These are phyloP conservation scores for Morpho achilles DNA, from an alignment of 2,888 invertebrate genomes.

Conservation along the genomic window DNA sequence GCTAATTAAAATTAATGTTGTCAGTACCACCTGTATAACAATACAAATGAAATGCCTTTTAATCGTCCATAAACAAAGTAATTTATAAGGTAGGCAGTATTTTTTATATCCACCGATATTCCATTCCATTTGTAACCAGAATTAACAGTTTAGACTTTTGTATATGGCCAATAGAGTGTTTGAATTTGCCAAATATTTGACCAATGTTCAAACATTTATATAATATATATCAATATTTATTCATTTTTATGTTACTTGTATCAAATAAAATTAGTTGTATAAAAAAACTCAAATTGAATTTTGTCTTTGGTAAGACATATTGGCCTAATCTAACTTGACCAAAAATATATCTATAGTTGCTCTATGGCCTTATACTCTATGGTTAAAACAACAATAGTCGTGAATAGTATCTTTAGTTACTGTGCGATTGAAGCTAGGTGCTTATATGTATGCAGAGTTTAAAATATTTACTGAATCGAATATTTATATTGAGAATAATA, in stretches of 20 bases:
- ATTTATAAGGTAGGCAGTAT: conserved; percentile 36
- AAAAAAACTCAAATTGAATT: too few relatives aligned
- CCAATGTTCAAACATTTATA: too few relatives aligned
- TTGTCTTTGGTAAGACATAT: too few relatives aligned
- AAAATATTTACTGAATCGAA: conserved; percentile 26
- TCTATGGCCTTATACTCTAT: conserved; percentile 6
- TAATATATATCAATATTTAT: too few relatives aligned
- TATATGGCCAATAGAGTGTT: not conserved
- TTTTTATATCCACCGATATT: conserved; percentile 51
- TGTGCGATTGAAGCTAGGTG: conserved; percentile 42
- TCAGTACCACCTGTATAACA: not conserved
- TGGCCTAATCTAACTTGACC: not conserved
- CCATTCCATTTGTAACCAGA: conserved; percentile 40
- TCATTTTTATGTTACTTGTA: too few relatives aligned
- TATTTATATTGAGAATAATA: conserved; percentile 20
- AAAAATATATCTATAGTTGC: not conserved
- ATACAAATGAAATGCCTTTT: conserved; percentile 6
- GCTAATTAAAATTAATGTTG: too few relatives aligned
- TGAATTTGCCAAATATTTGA: too few relatives aligned
- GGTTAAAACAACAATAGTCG: conserved; percentile 15
- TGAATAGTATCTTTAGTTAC: conserved; percentile 33
- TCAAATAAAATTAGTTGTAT: too few relatives aligned
- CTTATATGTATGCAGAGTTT: conserved; percentile 20
- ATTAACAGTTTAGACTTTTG: conserved; percentile 6
- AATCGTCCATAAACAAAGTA: conserved; percentile 12